Base-by-base conservation (phyloP, 2,888 invertebrate genomes). In the Anoncus sp. region DNA sequence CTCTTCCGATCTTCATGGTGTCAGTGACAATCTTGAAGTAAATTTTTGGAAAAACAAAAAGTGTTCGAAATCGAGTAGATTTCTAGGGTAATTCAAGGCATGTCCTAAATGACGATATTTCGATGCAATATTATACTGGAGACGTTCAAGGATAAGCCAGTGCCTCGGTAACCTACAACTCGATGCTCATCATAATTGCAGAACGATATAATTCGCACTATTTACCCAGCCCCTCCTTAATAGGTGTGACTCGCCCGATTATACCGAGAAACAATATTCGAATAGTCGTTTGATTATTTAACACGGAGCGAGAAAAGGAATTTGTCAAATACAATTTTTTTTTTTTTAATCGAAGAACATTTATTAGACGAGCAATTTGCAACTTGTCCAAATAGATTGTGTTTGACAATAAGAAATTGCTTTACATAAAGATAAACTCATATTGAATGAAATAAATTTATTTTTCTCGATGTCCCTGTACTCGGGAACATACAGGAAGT, bases 161-260 rank as follows among this genome's bases (percentile, higher is more conserved):
- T 16, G 35, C 16, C 35, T 49, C 1, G 2, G 1, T 5, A n/a
- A 9, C 16, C 38, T 16, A 63, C 31, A 20, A 16, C 45, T 47
- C 38, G 12, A 24, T 16, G 53, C 24, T 35, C 14, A 4, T 14
- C 43, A 45, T 59, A 53, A 66, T 60, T 60, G 24, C 24, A n/a
- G n/a, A 27, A 40, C 16, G 43, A 31, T 43, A 40, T 43, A 43
- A 55, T 66, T 12, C 43, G 18, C 53, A 40, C 22, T 43, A 18
- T 53, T 66, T 43, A 14, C 53, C 18, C 66, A 55, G 66, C 66
- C 65, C 51, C 20, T 38, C 65, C 51, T 22, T 53, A 24, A 16
- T 66, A 55, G 55, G 53, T 66, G 66, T 43, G 66, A 66, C 66
- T 43, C 43, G 27, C 27, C 10, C n/a, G 24, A 66, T 66, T 66